Base-by-base conservation (phyloP, 2,797 vertebrate species). In the Urosaurus nigricauda region DNA sequence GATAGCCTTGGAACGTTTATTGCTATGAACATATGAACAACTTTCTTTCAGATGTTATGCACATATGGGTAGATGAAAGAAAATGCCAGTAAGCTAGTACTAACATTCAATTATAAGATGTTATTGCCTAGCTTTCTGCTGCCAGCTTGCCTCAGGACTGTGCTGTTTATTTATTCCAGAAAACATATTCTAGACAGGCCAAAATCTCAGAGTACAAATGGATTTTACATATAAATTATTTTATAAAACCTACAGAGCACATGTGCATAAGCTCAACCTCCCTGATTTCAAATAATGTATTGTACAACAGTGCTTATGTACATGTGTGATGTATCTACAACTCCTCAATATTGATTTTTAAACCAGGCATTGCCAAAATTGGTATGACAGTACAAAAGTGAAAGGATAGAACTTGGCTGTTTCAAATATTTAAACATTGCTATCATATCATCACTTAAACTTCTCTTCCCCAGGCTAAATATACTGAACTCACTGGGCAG, bases 151-250 rank as follows among this genome's bases (percentile, higher is more conserved):
- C 51, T 12, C 19, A 79, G 29, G 63, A 43, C 37, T 17, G 51
- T 24, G 43, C 75, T 84, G 65, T 85, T 89, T 89, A 71, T 65
- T 84, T 88, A 84, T 60, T 53, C 77, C 79, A 58, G 78, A 80
- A 60, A 73, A 37, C 83, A 47, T 71, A 8, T 60, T 89, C 58
- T 60, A 79, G 73, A 32, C 53, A 60, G 37, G 32, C 24, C 75
- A 74, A 14, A 85, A 13, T 80, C 56, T 26, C 24, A 60, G 79
- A 79, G 53, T 60, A 26, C 37, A 51, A 77, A 58, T 85, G 83
- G 14, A 13, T 73, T 87, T 87, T 81, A 81, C 65, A 87, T 35
- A 60, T 60, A n/a, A 70, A 73, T 70, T 51, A 37, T 78, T 51
- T 80, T 74, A 32, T 9, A 85, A 85, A 85, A 19, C 83, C 56